Evolutionary conservation across 2,888 invertebrate genomes (phyloP).

Genomic region (Brenthis daphne): DNA sequence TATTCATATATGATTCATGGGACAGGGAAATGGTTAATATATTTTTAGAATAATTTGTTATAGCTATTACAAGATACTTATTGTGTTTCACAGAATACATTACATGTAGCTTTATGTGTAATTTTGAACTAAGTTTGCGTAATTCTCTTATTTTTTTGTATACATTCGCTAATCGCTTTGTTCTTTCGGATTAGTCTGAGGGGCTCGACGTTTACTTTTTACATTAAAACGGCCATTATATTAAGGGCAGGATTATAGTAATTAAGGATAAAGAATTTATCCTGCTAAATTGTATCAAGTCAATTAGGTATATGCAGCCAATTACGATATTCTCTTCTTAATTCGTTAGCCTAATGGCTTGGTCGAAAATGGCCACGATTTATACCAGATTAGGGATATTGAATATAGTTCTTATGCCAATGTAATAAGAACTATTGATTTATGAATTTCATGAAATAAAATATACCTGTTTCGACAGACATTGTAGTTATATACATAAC

Average conservation of each 20-base stretch:
- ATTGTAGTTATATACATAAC: constrained; percentile 64
- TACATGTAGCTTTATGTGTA: neutral
- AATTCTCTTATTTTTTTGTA: neutral
- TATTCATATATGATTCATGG: too few relatives aligned
- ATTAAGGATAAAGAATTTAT: neutral
- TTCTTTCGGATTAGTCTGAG: neutral
- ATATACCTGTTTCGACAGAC: constrained; percentile 56
- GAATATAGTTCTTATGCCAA: constrained; percentile 24
- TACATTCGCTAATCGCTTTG: constrained; percentile 1
- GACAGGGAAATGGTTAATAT: too few relatives aligned
- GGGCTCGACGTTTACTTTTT: neutral
- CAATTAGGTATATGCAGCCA: constrained; percentile 7
- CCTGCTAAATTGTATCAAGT: too few relatives aligned
- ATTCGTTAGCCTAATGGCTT: constrained; percentile 61
- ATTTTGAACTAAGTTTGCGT: neutral
- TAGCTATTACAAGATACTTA: too few relatives aligned
- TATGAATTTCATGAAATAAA: constrained; percentile 3
- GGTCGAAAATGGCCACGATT: constrained; percentile 48
- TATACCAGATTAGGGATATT: constrained; percentile 30
- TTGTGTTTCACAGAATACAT: too few relatives aligned
- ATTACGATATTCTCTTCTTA: constrained; percentile 43
- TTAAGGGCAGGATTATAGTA: constrained; percentile 2
- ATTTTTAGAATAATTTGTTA: too few relatives aligned
- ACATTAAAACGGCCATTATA: constrained; percentile 1
- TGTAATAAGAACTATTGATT: constrained; percentile 12